Percentiles rank a stretch among this genome's conserved stretches.
Conservation (phyloP, 2,888 invertebrate genomes). For the Tenthredo mesomela region DNA sequence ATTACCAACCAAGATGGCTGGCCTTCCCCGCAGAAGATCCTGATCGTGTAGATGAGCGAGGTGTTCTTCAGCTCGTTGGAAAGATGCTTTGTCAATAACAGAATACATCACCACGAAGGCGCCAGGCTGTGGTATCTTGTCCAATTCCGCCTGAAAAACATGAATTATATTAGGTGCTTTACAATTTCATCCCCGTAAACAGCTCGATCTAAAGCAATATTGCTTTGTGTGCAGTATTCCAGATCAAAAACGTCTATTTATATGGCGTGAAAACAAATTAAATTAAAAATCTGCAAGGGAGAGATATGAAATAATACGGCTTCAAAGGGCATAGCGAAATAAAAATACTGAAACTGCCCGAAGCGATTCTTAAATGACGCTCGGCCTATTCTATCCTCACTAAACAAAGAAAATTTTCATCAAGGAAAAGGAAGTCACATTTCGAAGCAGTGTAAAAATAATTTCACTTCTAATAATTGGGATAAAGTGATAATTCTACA, state of each 20-base stretch:
- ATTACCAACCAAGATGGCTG: conserved; percentile 94
- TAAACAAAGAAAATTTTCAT: too few species aligned
- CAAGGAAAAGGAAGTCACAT: neutral
- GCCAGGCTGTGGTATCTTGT: conserved; percentile 86
- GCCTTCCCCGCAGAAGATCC: conserved; percentile 87
- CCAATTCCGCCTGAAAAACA: conserved; percentile 85
- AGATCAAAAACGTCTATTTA: neutral
- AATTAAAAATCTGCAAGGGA: neutral
- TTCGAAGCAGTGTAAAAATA: neutral
- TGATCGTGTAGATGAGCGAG: conserved; percentile 88
- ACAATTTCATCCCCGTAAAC: neutral
- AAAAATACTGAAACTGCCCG: too few species aligned
- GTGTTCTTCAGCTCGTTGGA: conserved; percentile 90
- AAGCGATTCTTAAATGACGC: too few species aligned
- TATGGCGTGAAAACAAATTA: neutral
- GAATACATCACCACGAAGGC: conserved; percentile 95
- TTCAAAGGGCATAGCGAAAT: neutral
- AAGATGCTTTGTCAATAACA: conserved; percentile 94
- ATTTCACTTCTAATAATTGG: neutral
- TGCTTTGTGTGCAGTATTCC: neutral
- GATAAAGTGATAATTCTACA: neutral
- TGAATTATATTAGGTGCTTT: conserved; percentile 44
- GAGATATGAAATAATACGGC: neutral
- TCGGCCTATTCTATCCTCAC: too few species aligned
- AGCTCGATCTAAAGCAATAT: neutral